Percentiles rank a stretch among this genome's conserved stretches.
phyloP scores from a whole-genome alignment of 2,888 invertebrate genomes.

The Harpalus rubripes region DNA sequence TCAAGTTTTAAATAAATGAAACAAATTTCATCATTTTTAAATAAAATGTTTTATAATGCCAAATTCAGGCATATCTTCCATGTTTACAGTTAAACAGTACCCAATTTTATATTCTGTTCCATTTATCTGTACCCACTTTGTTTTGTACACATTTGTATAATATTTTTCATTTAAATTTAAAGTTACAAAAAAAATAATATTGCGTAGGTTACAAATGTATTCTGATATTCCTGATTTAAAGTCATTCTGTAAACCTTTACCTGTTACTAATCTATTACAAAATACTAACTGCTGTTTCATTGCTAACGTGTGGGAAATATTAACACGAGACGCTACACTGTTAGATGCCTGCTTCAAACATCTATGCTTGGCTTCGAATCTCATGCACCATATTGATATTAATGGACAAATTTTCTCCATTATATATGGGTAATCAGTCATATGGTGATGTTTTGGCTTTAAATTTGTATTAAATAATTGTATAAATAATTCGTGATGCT shows the following conservation, averaged over 20 bases:
- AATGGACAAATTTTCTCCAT: not conserved
- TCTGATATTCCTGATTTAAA: not conserved
- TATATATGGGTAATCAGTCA: not conserved
- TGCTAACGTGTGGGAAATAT: not conserved
- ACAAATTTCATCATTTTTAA: constrained; percentile 11
- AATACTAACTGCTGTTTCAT: not conserved
- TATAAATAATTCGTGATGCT: not conserved
- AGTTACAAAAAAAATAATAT: not conserved
- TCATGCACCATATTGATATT: not conserved
- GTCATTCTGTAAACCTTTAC: not conserved
- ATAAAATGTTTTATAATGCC: not conserved
- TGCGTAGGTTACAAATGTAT: not conserved
- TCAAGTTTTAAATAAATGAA: constrained; percentile 32
- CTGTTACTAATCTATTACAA: constrained; percentile 3
- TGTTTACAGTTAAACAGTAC: not conserved
- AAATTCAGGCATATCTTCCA: not conserved
- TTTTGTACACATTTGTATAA: not conserved
- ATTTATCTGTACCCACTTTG: not conserved
- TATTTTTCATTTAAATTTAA: constrained; percentile 8
- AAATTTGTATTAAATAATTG: not conserved
- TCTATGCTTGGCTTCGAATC: not conserved
- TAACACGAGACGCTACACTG: not conserved
- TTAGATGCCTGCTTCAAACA: not conserved
- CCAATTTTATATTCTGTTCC: constrained; percentile 2
- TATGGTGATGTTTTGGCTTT: not conserved